phyloP scores from a whole-genome alignment of 1,140 invertebrate genomes.

The Antheraea mylitta region DNA sequence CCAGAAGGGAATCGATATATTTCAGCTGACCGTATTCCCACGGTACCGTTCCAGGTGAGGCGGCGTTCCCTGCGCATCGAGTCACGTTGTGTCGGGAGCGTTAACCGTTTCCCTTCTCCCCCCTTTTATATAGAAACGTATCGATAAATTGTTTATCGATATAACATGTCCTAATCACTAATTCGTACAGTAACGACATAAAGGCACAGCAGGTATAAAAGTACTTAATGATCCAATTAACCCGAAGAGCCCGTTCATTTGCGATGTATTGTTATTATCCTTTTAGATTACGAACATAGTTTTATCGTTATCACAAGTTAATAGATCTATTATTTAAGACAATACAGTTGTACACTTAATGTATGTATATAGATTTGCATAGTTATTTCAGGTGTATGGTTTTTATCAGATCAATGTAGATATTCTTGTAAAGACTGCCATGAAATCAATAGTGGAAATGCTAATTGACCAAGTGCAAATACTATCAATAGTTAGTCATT shows the following conservation, averaged over 20 bases:
- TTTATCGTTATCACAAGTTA: slow-evolving; percentile 1
- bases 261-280: slow-evolving; percentile 16
- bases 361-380: neutral
- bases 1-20: neutral
- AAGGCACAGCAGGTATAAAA: slow-evolving; percentile 22
- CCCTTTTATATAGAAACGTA: neutral
- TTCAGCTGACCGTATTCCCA: neutral
- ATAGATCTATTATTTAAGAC: neutral
- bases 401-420: too few species aligned
- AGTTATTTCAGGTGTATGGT: too few species aligned
- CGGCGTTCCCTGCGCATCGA: neutral
- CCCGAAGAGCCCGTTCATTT: slow-evolving; percentile 6
- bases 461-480: too few species aligned
- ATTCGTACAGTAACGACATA: slow-evolving; percentile 15
- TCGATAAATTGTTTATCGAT: neutral
- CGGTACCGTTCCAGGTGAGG: neutral
- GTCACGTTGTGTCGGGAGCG: neutral
- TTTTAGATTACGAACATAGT: neutral
- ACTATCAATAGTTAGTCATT: too few species aligned
- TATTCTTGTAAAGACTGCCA: too few species aligned
- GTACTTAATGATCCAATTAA: slow-evolving; percentile 25
- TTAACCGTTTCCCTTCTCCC: neutral
- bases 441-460: too few species aligned
- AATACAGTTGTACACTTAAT: neutral
- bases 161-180: neutral